Conservation (phyloP, 2,888 invertebrate genomes). For the Tiliacea citrago region DNA sequence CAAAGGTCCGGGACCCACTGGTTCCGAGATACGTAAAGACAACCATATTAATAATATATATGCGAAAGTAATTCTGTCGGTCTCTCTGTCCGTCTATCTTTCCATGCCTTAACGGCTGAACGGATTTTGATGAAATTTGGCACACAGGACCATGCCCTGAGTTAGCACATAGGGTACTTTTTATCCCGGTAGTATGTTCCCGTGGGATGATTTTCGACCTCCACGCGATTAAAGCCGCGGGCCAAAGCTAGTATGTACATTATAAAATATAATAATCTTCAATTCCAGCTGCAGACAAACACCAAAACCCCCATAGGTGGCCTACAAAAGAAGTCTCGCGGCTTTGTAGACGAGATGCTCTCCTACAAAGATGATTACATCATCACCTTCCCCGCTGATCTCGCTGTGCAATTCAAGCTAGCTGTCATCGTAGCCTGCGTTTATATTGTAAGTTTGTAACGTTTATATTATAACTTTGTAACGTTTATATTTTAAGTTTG, state of each 20-base stretch:
- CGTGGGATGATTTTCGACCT: too few species aligned
- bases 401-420: slow-evolving; percentile 73
- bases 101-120: too few species aligned
- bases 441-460: slow-evolving; percentile 62
- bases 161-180: background rate
- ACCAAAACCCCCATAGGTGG: slow-evolving; percentile 72
- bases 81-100: background rate
- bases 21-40: background rate
- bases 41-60: background rate
- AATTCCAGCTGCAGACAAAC: slow-evolving; percentile 68
- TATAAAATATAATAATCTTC: background rate
- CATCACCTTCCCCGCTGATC: slow-evolving; percentile 71
- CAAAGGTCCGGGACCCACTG: background rate
- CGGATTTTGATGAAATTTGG: background rate
- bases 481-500: too few species aligned
- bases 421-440: slow-evolving; percentile 76
- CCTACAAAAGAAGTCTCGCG: slow-evolving; percentile 64
- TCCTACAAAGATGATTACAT: slow-evolving; percentile 68
- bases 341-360: slow-evolving; percentile 41
- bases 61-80: background rate
- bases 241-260: background rate
- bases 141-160: background rate
- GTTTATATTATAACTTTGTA: background rate
- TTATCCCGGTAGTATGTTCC: background rate
- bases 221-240: background rate